Evolutionary conservation across 2,113 vertebrate genomes (phyloP).

Genomic region (Parus major): DNA sequence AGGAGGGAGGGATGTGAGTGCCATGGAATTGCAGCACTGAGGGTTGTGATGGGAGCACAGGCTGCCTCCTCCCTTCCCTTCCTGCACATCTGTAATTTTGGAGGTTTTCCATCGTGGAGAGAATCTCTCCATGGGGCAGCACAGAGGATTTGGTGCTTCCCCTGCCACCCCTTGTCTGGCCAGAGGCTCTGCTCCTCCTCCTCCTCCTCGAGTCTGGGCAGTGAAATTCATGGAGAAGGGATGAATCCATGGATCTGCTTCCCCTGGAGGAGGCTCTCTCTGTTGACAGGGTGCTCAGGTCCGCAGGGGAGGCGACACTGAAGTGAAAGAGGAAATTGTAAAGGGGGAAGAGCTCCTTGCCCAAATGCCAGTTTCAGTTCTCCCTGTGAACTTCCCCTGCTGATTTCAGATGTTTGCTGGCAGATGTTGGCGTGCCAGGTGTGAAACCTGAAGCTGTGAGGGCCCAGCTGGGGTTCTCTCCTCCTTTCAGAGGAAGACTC

Average conservation of each 20-base stretch:
- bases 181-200: background rate
- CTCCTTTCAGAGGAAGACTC: background rate
- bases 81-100: background rate
- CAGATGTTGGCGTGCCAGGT: background rate
- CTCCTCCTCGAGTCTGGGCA: background rate
- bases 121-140: rapidly evolving
- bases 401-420: background rate
- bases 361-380: background rate
- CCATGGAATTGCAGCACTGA: background rate
- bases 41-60: background rate
- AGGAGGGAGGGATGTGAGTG: background rate
- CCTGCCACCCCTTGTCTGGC: background rate
- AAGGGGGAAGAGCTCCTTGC: background rate
- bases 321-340: background rate
- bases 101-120: rapidly evolving
- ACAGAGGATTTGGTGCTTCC: background rate
- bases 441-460: background rate
- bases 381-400: background rate
- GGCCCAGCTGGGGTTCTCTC: background rate
- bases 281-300: background rate
- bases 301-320: rapidly evolving
- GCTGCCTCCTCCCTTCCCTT: background rate
- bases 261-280: background rate
- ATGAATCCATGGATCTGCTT: background rate
- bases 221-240: background rate